Percentiles rank a stretch among this genome's conserved stretches.
Conservation (phyloP, 2,113 vertebrate species). For the Perccottus glenii region DNA sequence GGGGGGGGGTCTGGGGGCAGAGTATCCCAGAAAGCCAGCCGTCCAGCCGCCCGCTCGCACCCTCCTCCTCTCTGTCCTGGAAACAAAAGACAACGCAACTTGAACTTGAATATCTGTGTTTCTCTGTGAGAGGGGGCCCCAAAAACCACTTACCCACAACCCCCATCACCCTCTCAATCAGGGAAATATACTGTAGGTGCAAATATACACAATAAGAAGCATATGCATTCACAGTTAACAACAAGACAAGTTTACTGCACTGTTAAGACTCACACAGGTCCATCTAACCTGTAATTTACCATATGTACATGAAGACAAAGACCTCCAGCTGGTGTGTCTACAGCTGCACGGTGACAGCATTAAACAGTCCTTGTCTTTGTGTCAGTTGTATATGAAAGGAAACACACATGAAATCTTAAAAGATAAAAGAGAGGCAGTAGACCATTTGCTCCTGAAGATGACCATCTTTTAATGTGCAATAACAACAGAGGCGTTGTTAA, state of each 20-base stretch:
- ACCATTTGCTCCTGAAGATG: too few relatives aligned
- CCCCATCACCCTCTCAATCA: slow-evolving; percentile 14
- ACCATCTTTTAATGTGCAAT: too few relatives aligned
- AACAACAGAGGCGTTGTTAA: too few relatives aligned
- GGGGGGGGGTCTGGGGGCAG: slow-evolving; percentile 26
- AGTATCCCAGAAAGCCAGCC: slow-evolving; percentile 65
- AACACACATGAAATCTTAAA: slow-evolving; percentile 33
- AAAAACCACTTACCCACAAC: slow-evolving; percentile 44
- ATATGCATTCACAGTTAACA: slow-evolving; percentile 27
- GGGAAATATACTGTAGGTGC: background rate
- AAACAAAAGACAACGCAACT: slow-evolving; percentile 79
- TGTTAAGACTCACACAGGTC: slow-evolving; percentile 26
- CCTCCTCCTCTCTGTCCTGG: slow-evolving; percentile 37
- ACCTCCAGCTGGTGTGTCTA: slow-evolving; percentile 64
- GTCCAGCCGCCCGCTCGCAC: slow-evolving; percentile 43
- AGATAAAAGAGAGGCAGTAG: slow-evolving; percentile 14
- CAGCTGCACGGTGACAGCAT: slow-evolving; percentile 60
- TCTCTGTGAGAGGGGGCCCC: slow-evolving; percentile 51
- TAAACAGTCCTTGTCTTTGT: slow-evolving; percentile 71
- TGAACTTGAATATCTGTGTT: slow-evolving; percentile 78
- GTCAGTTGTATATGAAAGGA: slow-evolving; percentile 55
- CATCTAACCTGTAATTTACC: slow-evolving; percentile 35
- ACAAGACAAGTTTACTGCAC: slow-evolving; percentile 12
- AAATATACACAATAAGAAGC: slow-evolving; percentile 21
- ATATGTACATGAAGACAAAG: slow-evolving; percentile 48